Evolutionary conservation across 2,888 invertebrate species (phyloP).

Genomic region (Megalurothrips usitatus): DNA sequence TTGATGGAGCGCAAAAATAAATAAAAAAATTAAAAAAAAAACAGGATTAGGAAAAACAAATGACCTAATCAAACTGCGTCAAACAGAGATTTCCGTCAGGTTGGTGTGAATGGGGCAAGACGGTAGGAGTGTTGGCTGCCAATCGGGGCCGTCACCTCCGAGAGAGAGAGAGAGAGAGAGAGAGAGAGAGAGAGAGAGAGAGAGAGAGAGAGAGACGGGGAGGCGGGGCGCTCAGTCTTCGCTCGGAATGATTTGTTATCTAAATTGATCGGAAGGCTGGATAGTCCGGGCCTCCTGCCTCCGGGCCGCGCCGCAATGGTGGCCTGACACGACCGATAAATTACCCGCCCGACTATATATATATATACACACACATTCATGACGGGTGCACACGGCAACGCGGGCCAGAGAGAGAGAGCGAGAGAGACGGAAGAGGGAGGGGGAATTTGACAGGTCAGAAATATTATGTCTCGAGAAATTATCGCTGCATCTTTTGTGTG

Average conservation of each 20-base stretch:
- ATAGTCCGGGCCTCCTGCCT: background rate
- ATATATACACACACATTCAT: background rate
- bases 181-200: background rate
- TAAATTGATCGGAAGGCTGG: slow-evolving; percentile 17
- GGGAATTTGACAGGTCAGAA: slow-evolving; percentile 14
- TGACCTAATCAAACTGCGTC: too few relatives aligned
- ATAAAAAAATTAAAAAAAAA: too few relatives aligned
- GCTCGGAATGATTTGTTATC: slow-evolving; percentile 22
- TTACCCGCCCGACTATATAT: background rate
- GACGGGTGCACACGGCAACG: background rate
- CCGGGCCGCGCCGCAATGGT: background rate
- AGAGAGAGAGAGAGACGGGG: background rate
- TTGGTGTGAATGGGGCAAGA: too few relatives aligned
- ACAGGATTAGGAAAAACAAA: too few relatives aligned
- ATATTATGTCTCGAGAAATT: slow-evolving; percentile 27
- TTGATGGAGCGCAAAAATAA: too few relatives aligned
- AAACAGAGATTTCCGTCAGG: too few relatives aligned
- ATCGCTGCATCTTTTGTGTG: slow-evolving; percentile 24
- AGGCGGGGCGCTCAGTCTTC: too few relatives aligned
- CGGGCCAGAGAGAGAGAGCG: background rate
- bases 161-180: background rate
- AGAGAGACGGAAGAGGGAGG: background rate
- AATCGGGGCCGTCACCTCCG: too few relatives aligned
- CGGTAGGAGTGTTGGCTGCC: too few relatives aligned
- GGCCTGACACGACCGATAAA: slow-evolving; percentile 17